Base-by-base conservation (phyloP, 2,888 invertebrate species). In the Spodoptera picta region DNA sequence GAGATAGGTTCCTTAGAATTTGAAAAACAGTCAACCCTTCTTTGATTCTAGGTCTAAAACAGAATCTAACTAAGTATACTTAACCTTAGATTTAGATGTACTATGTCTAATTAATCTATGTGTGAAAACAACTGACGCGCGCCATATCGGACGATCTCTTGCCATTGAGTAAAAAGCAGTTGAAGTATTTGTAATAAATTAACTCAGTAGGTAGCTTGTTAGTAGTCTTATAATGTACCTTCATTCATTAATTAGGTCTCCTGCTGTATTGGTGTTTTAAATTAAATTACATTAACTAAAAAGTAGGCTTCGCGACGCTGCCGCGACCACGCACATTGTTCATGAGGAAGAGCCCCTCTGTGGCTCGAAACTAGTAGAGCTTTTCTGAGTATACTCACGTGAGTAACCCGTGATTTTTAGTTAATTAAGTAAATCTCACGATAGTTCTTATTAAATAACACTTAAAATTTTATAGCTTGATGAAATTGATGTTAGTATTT, bases 91-190 rank as follows among this genome's bases (percentile, higher is more conserved):
- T 71, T 81, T 62, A 69, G 70, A 36, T 9, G 1, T 36, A 36
- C 36, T 7, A 9, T 2, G 9, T 36, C 64, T 72, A 70, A 76
- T 79, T 71, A 81, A 81, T 75, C 59, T 78, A 75, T 73, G 80
- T 81, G 82, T 75, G 82, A 81, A 74, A 73, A 74, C 75, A 68
- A 64, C 66, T 55, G 66, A 70, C 73, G 53, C 47, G 2, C 14
- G 2, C 80, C 72, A 19, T 75, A 71, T 69, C 60, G 52, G 60
- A 50, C 0, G 36, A 49, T 59, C 50, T 31, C 43, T 74, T 76
- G 54, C 46, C 46, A 19, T 23, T 14, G n/a, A 31, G 48, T 27
- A 61, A 73, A 75, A 79, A 72, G 60, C 23, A 0, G 1, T 52
- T 60, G 68, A 60, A 47, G 58, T 59, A 51, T 67, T 44, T 45